Percentiles rank a stretch among this genome's conserved stretches.
These are phyloP conservation scores for Drosophila baimaii DNA, from an alignment of 1,140 invertebrate genomes.

Conservation along the genomic window DNA sequence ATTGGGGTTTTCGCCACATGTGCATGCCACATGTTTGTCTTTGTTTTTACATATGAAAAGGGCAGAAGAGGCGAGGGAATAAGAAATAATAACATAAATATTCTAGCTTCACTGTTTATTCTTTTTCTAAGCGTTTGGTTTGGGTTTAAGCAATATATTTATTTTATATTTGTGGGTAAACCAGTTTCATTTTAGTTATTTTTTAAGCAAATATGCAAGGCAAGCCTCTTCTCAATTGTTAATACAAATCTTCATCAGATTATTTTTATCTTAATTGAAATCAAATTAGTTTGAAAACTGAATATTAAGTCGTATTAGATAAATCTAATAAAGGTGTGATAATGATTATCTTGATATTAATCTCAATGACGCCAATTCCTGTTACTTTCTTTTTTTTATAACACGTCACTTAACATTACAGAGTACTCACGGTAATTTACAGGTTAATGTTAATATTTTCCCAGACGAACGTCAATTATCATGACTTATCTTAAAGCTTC, in stretches of 20 bases:
- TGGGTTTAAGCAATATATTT: not conserved
- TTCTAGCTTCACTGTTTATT: not conserved
- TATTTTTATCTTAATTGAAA: not conserved
- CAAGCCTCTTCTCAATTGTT: no score
- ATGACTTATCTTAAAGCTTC: not conserved
- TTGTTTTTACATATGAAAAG: not conserved
- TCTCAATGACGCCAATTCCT: no score
- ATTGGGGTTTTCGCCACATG: conserved; percentile 1
- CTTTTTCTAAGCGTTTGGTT: not conserved
- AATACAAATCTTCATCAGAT: not conserved
- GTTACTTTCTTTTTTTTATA: not conserved
- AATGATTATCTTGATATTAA: not conserved
- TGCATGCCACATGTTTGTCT: conserved; percentile 6
- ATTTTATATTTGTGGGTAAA: no score
- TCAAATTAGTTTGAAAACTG: not conserved
- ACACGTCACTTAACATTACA: conserved; percentile 4
- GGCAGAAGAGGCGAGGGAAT: not conserved
- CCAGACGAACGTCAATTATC: not conserved
- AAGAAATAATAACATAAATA: not conserved
- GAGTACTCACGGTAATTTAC: conserved; percentile 8
- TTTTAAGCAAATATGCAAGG: not conserved
- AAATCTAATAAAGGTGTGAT: not conserved
- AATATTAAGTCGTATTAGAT: no score
- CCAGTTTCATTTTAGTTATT: no score
- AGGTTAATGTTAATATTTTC: not conserved